Percentiles rank a stretch among this genome's conserved stretches.
Evolutionary conservation across 2,797 vertebrate genomes (phyloP).

Genomic region (Rhinella marina): DNA sequence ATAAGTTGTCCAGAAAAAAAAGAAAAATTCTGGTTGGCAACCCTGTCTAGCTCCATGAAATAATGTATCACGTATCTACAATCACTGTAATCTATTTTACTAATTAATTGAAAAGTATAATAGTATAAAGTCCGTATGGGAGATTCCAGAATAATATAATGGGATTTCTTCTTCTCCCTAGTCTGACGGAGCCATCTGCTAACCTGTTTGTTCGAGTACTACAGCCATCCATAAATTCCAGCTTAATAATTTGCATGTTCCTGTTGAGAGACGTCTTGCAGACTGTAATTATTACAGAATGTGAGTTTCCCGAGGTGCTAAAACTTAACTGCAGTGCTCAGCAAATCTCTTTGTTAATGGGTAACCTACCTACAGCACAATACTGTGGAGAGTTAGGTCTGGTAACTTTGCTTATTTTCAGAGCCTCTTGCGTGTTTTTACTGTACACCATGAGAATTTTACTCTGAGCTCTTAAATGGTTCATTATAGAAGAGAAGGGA

Average conservation of each 20-base stretch:
- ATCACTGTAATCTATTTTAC: neutral
- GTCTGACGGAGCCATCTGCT: constrained; percentile 37
- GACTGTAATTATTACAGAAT: constrained; percentile 57
- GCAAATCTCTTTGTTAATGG: constrained; percentile 49
- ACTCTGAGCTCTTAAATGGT: neutral
- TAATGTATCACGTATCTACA: neutral
- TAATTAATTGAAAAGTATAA: constrained; percentile 16
- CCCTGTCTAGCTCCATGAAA: neutral
- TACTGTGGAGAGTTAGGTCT: constrained; percentile 2
- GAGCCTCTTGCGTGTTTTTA: constrained; percentile 31
- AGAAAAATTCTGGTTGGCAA: no score
- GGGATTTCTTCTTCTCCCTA: neutral
- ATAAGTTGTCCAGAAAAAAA: no score
- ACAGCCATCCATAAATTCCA: constrained; percentile 42
- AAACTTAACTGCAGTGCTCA: constrained; percentile 54
- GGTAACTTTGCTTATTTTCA: constrained; percentile 44
- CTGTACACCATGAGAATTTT: constrained; percentile 10
- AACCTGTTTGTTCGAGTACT: constrained; percentile 24
- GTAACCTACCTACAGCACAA: constrained; percentile 33
- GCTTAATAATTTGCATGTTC: constrained; percentile 42
- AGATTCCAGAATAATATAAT: neutral
- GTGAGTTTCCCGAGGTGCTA: constrained; percentile 59
- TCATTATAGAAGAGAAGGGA: constrained; percentile 4
- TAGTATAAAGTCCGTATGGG: neutral
- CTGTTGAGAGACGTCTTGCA: constrained; percentile 60